Evolutionary conservation across 92 coral and sea anemone genomes (phyloP).

Genomic region (Phenganax marumi): DNA sequence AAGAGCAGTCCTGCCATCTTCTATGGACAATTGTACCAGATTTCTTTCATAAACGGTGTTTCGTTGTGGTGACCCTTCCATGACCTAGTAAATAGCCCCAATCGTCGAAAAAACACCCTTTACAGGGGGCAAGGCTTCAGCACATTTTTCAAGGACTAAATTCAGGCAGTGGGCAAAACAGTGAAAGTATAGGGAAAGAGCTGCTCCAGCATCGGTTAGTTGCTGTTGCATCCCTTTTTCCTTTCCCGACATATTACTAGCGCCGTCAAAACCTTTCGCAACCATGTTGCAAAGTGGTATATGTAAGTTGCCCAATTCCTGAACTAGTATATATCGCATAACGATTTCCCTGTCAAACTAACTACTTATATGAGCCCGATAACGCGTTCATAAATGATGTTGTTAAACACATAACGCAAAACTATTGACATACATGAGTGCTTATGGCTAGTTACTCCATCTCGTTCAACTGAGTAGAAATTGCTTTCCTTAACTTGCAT

Average conservation of each 20-base stretch:
- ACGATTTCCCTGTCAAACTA: constrained; percentile 23
- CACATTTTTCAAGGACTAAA: constrained; percentile 26
- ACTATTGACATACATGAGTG: constrained; percentile 30
- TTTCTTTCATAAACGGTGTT: constrained; percentile 22
- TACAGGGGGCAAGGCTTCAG: constrained; percentile 19
- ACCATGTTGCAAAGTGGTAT: constrained; percentile 26
- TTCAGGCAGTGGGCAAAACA: constrained; percentile 33
- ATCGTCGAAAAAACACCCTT: constrained; percentile 24
- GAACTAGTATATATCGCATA: constrained; percentile 10
- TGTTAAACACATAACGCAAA: constrained; percentile 26
- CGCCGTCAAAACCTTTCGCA: constrained; percentile 28
- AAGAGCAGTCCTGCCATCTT: constrained; percentile 25
- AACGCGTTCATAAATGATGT: constrained; percentile 17
- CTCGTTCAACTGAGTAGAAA: constrained; percentile 25
- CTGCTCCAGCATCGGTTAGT: constrained; percentile 22
- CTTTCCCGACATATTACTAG: constrained; percentile 28
- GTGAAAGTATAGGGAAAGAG: constrained; percentile 17
- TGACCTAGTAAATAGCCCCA: constrained; percentile 20
- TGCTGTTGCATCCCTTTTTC: constrained; percentile 29
- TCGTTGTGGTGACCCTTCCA: constrained; percentile 34
- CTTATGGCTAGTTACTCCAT: constrained; percentile 26
- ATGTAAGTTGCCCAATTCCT: constrained; percentile 18
- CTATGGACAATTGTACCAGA: constrained; percentile 1
- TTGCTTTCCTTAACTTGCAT: constrained; percentile 30
- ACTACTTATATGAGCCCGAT: constrained; percentile 22